Evolutionary conservation across 1,140 invertebrate genomes (phyloP), one percentile per base, ranked within the genome.

Genomic region (Apis cerana): DNA sequence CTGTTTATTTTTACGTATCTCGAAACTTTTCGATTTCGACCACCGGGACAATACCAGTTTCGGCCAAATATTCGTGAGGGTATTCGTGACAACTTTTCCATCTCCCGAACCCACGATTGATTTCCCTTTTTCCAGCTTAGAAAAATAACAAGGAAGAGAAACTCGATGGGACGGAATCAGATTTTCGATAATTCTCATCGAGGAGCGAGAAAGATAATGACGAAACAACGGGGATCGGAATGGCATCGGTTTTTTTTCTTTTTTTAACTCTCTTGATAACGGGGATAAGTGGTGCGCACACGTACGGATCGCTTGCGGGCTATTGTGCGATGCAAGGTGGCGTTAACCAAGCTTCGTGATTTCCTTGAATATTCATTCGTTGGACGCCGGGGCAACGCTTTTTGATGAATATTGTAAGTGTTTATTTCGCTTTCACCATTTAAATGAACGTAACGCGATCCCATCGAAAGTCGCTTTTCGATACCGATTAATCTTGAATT

Each of bases 281-380:
- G 43, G 17, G 50, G 33, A 2, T 2, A 33, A 33, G 33, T 33
- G 33, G 33, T 33, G 2, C 0, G 33, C 33, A 33, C 33, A 33
- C 33, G 33, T 33, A 33, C 33, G 33, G 33, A 33, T 33, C 33
- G 2, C 33, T 33, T 4, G 33, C 3, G 33, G 2, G 33, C 33
- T 4, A 33, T 33, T 33, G 33, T 33, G 33, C 33, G 33, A 3
- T 3, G 33, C 33, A 33, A 33, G 33, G 33, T 33, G 33, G 33
- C 5, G 79, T 74, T 77, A 82, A 82, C 78, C 33, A 43, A 43
- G 80, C 85, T 80, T 68, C 72, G 72, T 72, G 85, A 86, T 85
- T 82, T 85, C 72, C 85, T 80, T 80, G 77, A 80, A 71, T 80
- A 80, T 80, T 80, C 77, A 80, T 80, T 50, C 48, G 48, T 33